Base-by-base conservation (phyloP, 2,797 vertebrate species). In the Malacoctenus gilli region DNA sequence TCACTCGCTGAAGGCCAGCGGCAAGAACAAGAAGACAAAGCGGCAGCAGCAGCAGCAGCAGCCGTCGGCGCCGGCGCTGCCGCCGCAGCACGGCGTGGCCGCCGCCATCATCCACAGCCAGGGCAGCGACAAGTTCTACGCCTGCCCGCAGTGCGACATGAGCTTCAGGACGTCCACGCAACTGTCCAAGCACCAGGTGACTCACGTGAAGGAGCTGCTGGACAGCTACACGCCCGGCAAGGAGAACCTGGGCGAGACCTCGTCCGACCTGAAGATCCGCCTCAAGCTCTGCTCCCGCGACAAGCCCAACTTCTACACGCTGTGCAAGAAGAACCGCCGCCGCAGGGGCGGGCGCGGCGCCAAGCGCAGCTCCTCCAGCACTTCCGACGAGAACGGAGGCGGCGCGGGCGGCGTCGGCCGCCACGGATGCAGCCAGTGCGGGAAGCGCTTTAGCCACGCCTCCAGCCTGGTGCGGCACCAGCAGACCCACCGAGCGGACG, bases 221-320 rank as follows among this genome's bases (percentile, higher is more conserved):
- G 89, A 86, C 82, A 87, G 75, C 55, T 91, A 90, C 63, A 85
- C 90, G 1, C 86, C 89, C 0, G 87, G 85, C n/a, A 89, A 87
- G 52, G 90, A 91, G 71, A 81, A 88, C 55, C 60, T 92, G 5
- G 77, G 65, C 2, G 86, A 91, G 78, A 79, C 15, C 39, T 89
- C 89, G 0, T 92, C 91, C 0, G 90, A 92, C 84, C 86, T 92
- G n/a, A 92, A 92, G 85, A 92, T 92, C 59, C 89, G 91, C 16
- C 86, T 92, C n/a, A 92, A 92, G 81, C 85, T 92, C 46, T 92
- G 90, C 63, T 92, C 91, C 18, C 80, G 89, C 0, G 89, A 91
- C 74, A 92, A 92, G 37, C 90, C 91, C 72, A 92, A 91, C 77
- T 91, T 88, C 70, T 92, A 92, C 84, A 90, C 90, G 0, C 87